Base-by-base conservation (phyloP, 1,140 invertebrate genomes). In the Aphelinus certus region DNA sequence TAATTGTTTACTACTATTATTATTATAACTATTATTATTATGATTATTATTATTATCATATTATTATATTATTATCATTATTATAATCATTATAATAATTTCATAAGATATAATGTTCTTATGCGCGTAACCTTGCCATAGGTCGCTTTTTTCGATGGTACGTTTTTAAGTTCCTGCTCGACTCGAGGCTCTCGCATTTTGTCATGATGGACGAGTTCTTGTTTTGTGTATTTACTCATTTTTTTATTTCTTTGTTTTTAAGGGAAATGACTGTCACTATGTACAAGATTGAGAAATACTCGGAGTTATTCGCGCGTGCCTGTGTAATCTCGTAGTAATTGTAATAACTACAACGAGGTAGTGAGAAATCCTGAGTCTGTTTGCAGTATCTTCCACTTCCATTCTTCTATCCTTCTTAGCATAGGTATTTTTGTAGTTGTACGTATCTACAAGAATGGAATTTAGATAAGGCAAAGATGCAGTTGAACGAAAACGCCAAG, bases 181-280 rank as follows among this genome's bases (percentile, higher is more conserved):
- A 76, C 58, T 76, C 75, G 75, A 76, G 75, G 75, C 63, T 76
- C 70, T 76, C 75, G 69, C 75, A 76, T 72, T 76, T 76, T 76
- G 70, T 76, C 75, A 71, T 57, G 64, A 72, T 75, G 73, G 73
- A 75, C 68, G 26, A 68, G 48, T 66, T 75, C 67, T 71, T 75
- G 73, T 75, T 64, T 75, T 75, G 55, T 71, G 73, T 75, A 75
- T 75, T 65, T 64, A 71, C 53, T 66, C 62, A 53, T 66, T 61
- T 61, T 73, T 73, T 66, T 47, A 49, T 58, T 49, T 49, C 68
- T 56, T 47, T 48, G 9, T 67, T 73, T 75, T 76, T 76, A 67
- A 76, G 63, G 57, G 68, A 67, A 76, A 76, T 76, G 64, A 76
- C 67, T 69, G 74, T 71, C 74, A 71, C 63, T 76, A 65, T 69